phyloP scores from a whole-genome alignment of 2,113 vertebrate species.

The Thymallus thymallus region DNA sequence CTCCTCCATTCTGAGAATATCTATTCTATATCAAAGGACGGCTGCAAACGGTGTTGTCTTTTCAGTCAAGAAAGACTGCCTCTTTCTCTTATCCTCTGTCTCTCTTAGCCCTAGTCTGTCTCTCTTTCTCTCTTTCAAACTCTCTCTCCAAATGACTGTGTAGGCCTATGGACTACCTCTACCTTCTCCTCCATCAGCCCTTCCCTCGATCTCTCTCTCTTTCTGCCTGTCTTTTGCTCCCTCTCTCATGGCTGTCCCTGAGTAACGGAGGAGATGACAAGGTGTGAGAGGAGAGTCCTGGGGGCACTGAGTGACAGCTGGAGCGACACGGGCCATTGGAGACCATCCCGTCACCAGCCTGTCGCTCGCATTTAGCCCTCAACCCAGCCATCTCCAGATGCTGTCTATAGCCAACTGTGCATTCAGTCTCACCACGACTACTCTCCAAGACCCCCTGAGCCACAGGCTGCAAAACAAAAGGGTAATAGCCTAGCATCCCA shows the following conservation, averaged over 20 bases:
- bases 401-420: conserved; percentile 9
- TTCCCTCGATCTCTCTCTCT: background rate
- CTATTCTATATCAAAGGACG: too few species aligned
- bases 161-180: too few species aligned
- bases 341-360: background rate
- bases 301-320: conserved; percentile 37
- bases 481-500: background rate
- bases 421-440: background rate
- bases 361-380: too few species aligned
- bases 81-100: too few species aligned
- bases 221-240: background rate
- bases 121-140: background rate
- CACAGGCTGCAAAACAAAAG: background rate
- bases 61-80: too few species aligned
- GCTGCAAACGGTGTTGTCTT: too few species aligned
- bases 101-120: background rate
- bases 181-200: background rate
- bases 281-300: conserved; percentile 42
- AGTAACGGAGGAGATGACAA: conserved; percentile 42
- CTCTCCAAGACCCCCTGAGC: background rate
- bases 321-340: background rate
- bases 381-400: conserved; percentile 6
- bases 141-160: background rate
- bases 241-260: conserved; percentile 6
- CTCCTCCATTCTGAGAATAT: too few species aligned